phyloP scores from a whole-genome alignment of 2,113 vertebrate genomes.

The Toxotes chatareus region DNA sequence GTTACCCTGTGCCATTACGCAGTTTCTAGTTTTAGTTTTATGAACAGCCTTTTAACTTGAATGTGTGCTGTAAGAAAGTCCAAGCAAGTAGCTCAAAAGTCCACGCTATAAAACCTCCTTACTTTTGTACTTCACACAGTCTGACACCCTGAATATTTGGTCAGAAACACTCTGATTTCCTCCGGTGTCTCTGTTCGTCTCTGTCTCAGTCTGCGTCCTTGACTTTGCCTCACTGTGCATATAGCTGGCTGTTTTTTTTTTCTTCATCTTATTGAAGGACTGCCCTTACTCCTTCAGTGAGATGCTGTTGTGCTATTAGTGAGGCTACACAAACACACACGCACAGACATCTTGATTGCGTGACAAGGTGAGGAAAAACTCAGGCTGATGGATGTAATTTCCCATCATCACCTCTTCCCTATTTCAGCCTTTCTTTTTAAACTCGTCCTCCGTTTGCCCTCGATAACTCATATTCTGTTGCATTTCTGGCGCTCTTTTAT shows the following conservation, averaged over 20 bases:
- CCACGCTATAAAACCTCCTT: not conserved
- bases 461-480: conserved; percentile 1
- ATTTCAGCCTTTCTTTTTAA: conserved; percentile 27
- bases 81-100: not conserved
- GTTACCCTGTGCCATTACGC: not conserved
- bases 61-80: not conserved
- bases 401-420: conserved; percentile 41
- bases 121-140: not conserved
- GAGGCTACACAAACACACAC: conserved; percentile 6
- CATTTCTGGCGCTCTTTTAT: conserved; percentile 14
- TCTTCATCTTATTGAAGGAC: conserved; percentile 31
- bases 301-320: conserved; percentile 40
- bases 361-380: conserved; percentile 46
- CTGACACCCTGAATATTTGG: conserved; percentile 13
- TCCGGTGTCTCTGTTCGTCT: not conserved
- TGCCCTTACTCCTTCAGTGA: conserved; percentile 27
- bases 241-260: not conserved
- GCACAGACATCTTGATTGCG: conserved; percentile 33
- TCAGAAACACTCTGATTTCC: conserved; percentile 19
- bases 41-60: not conserved
- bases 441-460: conserved; percentile 38
- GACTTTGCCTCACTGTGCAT: conserved; percentile 6
- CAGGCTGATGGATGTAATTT: conserved; percentile 46
- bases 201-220: conserved; percentile 37
- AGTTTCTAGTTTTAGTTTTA: not conserved